Evolutionary conservation across 2,797 vertebrate species (phyloP), one percentile per base, ranked within the genome.

Genomic region (Tolypeutes matacus): DNA sequence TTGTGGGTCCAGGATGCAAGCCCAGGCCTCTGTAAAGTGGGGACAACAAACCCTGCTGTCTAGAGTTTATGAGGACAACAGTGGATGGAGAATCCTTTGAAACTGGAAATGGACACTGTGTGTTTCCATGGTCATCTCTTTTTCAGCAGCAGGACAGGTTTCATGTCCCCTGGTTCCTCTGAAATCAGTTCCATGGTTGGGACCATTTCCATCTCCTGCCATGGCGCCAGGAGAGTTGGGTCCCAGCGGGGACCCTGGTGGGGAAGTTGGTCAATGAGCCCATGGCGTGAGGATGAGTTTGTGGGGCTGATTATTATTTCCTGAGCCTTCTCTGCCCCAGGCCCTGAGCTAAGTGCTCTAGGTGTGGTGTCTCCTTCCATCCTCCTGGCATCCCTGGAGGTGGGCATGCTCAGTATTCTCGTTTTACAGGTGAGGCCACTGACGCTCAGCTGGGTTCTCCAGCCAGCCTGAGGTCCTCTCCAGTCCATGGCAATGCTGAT

Each of bases 271-370:
- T 65, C 1, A 8, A 15, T 6, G 91, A 65, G 39, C 49, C 42
- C 5, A 0, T 0, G 36, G 36, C 2, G 1, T 36, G 46, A 64
- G 60, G 72, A 53, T 46, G 64, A 15, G 64, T 49, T 7, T 11
- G 25, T 13, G 80, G 51, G 60, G 14, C 27, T 34, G 53, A 20
- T 18, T 17, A 13, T 7, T 21, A 81, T 7, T 31, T 5, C 23
- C 2, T 0, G 5, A 67, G 49, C 46, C 36, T 12, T 53, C 56
- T 58, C 29, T 23, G 60, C 34, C 78, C 60, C 17, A 42, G 25
- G 7, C 13, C 0, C 7, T 12, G 42, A 39, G 14, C 31, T 3
- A 17, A 25, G 49, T 64, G 9, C 34, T 39, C 58, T 27, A 46
- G 20, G 1, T 0, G 2, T 7, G 14, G 7, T 1, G 42, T 7